A percentile compares a stretch with the other conserved stretches of the same genome.
These are phyloP conservation scores for Andrena bicolor DNA, from an alignment of 2,888 invertebrate genomes.

Conservation along the genomic window DNA sequence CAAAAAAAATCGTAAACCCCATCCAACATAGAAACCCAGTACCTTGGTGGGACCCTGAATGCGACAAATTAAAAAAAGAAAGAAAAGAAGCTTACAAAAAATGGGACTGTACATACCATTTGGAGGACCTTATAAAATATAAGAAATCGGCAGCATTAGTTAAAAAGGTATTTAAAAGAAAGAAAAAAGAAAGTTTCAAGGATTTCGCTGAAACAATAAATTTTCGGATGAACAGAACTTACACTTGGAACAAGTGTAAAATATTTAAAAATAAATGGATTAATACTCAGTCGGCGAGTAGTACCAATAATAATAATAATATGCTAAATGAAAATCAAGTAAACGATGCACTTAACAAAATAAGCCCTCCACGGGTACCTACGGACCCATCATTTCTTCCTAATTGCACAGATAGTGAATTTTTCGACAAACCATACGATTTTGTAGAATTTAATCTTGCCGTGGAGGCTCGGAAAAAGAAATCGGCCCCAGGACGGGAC, in stretches of 20 bases:
- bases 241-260: slow-evolving; percentile 10
- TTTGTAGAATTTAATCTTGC: slow-evolving; percentile 20
- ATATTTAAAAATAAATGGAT: slow-evolving; percentile 22
- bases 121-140: neutral
- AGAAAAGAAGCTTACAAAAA: neutral
- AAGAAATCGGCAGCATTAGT: neutral
- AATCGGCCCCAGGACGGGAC: neutral
- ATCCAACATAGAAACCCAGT: neutral
- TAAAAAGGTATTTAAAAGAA: neutral
- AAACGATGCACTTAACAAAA: neutral
- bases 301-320: neutral
- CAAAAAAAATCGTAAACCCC: neutral
- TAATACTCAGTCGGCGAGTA: neutral
- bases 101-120: neutral
- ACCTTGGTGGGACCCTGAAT: neutral
- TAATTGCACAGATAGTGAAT: neutral
- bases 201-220: neutral
- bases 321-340: neutral
- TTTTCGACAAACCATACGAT: neutral
- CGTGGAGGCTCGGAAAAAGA: neutral
- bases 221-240: neutral
- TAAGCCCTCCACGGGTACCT: neutral
- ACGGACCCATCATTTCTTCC: neutral
- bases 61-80: neutral
- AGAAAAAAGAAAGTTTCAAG: neutral